Base-by-base conservation (phyloP, 2,888 invertebrate genomes). In the Lamellibrachia satsuma region DNA sequence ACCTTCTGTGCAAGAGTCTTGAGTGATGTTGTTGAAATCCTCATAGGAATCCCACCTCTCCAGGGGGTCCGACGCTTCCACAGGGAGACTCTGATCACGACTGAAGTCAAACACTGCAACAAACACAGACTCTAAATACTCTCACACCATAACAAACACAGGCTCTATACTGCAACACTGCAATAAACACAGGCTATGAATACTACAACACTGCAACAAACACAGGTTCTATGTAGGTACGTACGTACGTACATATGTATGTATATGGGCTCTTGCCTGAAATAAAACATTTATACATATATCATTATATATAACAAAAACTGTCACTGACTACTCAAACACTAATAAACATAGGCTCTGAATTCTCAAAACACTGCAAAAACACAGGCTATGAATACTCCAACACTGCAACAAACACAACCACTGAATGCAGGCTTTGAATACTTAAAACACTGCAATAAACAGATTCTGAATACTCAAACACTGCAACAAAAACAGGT, bases 41-140 rank as follows among this genome's bases (percentile, higher is more conserved):
- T 98, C 98, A 94, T 98, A 98, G 93, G 98, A 98, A 97, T 98
- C 98, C 95, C 98, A 98, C 93, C 98, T 97, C 0, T 98, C 97
- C 93, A 98, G 97, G 0, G 98, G 97, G 96, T 98, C 98, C 91
- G 95, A 95, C 94, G 96, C 96, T 92, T 96, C 96, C n/a, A 96
- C 95, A 52, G 96, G 96, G 57, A 96, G 90, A 90, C 91, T 95
- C 15, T 96, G 96, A 52, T 96, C 96, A 52, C 95, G 95, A 93
- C 95, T 95, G 93, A 96, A 95, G 92, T 95, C 95, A 92, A 95
- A 94, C 93, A 95, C 96, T 96, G 95, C n/a, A 95, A 91, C 39
- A 93, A 91, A 91, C 27, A 93, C 90, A 57, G 39, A 27, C 91
- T 91, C 22, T 91, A 39, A 91, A 15, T 15, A 60, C 15, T 60